Conservation (phyloP, 2,888 invertebrate species). For the Agrilus biguttatus region DNA sequence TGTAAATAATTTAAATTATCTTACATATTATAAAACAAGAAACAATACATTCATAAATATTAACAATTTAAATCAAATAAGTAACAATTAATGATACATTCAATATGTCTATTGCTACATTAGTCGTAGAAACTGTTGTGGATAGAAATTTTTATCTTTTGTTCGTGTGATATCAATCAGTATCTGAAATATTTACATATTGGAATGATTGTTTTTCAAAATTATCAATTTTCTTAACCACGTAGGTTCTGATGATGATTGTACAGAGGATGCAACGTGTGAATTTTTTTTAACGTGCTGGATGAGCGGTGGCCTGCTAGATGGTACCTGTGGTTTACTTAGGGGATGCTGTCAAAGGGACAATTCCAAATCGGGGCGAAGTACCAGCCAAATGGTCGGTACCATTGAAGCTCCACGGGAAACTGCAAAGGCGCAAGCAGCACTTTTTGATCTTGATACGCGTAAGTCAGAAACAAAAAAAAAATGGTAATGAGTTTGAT, state of each 20-base stretch:
- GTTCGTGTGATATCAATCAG: too few species aligned
- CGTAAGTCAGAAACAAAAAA: slow-evolving; percentile 21
- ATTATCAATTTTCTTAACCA: too few species aligned
- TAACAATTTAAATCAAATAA: too few species aligned
- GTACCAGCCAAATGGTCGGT: slow-evolving; percentile 48
- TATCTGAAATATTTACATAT: too few species aligned
- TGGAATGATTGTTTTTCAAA: too few species aligned
- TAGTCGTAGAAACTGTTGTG: too few species aligned
- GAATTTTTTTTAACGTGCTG: slow-evolving; percentile 87
- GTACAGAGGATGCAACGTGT: slow-evolving; percentile 64
- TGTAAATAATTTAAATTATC: too few species aligned
- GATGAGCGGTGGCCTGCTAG: slow-evolving; percentile 76
- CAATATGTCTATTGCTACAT: too few species aligned
- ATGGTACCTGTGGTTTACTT: slow-evolving; percentile 67
- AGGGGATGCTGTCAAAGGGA: slow-evolving; percentile 76
- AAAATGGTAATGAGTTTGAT: not conserved
- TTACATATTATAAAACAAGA: too few species aligned
- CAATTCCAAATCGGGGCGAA: slow-evolving; percentile 49
- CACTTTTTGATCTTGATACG: slow-evolving; percentile 31
- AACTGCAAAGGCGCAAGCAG: slow-evolving; percentile 42
- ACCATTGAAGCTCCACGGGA: slow-evolving; percentile 42
- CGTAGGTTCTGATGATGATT: slow-evolving; percentile 33
- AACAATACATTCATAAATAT: too few species aligned
- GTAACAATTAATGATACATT: too few species aligned
- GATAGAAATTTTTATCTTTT: too few species aligned